Percentiles rank a stretch among this genome's conserved stretches.
phyloP scores from a whole-genome alignment of 2,797 vertebrate genomes.

The Molossus molossus region DNA sequence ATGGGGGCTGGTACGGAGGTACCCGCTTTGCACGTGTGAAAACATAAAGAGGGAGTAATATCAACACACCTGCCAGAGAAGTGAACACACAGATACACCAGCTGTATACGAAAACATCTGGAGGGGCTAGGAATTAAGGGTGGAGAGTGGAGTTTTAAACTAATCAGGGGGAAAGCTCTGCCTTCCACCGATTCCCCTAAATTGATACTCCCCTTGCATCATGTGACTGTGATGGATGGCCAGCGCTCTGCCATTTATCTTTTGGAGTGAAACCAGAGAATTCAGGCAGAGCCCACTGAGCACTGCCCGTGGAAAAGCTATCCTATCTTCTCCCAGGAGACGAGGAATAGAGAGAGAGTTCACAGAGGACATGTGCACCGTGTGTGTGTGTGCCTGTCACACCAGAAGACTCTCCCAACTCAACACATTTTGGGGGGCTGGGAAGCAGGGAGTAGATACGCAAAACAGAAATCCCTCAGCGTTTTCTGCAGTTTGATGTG shows the following conservation, averaged over 20 bases:
- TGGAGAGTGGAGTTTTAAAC: neutral
- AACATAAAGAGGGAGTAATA: neutral
- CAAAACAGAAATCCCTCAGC: neutral
- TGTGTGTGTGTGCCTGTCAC: accelerated
- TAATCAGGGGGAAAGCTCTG: conserved; percentile 68
- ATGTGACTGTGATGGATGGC: conserved; percentile 17
- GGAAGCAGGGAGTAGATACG: neutral
- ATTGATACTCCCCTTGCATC: neutral
- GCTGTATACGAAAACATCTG: conserved; percentile 4
- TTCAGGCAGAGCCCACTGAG: conserved; percentile 54
- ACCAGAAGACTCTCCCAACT: neutral
- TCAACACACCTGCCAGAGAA: conserved; percentile 21
- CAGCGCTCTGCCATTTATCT: conserved; percentile 60
- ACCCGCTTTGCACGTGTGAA: neutral
- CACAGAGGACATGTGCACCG: neutral
- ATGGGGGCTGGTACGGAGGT: neutral
- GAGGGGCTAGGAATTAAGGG: conserved; percentile 2
- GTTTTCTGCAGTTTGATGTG: neutral
- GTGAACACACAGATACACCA: neutral
- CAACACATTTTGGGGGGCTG: neutral
- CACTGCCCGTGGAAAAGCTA: neutral
- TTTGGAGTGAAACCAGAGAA: conserved; percentile 69
- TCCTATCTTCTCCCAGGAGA: conserved; percentile 1
- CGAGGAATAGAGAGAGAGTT: neutral
- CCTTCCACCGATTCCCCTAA: neutral